Evolutionary conservation across 1,140 invertebrate genomes (phyloP), one percentile per base, ranked within the genome.

Genomic region (Calycopis cecrops): DNA sequence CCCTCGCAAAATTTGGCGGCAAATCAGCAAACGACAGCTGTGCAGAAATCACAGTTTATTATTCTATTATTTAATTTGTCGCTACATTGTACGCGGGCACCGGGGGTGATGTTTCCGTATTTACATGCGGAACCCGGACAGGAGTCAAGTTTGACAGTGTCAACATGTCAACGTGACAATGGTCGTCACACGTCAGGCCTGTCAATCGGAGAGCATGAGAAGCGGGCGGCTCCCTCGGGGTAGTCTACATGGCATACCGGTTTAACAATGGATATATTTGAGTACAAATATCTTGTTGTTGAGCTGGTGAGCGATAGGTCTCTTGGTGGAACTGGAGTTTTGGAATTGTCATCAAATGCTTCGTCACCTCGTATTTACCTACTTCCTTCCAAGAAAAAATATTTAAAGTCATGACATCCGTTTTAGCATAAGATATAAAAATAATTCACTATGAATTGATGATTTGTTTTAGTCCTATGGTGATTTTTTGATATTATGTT

Each of bases 61-160:
- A 76, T 80, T 83, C 79, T 71, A 78, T 86, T 86, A 83, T 86
- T 86, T 82, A 85, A 87, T 85, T 82, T 87, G 77, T 87, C 69
- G 70, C 56, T 75, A 63, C 71, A 84, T 86, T 86, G 83, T 86
- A 65, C 47, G 51, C 40, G 52, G 57, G 61, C 58, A 65, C 62
- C 61, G 65, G 72, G 73, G 73, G 64, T 79, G 73, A 78, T 79
- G 63, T 85, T 86, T 83, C 79, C 81, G 78, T 83, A 82, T 86
- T 85, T 81, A 79, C 82, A 84, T 80, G 80, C 71, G 78, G 76
- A 84, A 84, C 80, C 73, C 78, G 73, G 74, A 85, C 80, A 84
- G 83, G 76, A 86, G 83, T 86, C 79, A 84, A 86, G 77, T 84
- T 76, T 74, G 79, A 75, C 79, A 80, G 66, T 83, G 83, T 86